Percentiles rank a stretch among this genome's conserved stretches.
Evolutionary conservation across 2,797 vertebrate species (phyloP).

Genomic region (Toxotes lorentzi): DNA sequence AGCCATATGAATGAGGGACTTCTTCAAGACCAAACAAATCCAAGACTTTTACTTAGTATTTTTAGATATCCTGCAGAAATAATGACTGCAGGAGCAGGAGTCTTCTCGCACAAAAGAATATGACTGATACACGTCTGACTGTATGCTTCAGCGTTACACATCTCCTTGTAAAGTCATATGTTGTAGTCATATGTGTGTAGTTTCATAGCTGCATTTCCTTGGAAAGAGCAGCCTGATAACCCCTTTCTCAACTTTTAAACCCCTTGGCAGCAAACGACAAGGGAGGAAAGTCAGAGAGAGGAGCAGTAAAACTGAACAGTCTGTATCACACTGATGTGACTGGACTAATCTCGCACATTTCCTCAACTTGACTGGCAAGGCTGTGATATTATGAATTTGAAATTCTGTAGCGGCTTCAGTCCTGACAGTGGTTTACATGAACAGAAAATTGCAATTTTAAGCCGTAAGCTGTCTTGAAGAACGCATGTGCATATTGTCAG

Average conservation of each 20-base stretch:
- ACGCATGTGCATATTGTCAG: background rate
- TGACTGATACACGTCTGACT: background rate
- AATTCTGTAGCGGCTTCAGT: background rate
- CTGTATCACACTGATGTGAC: background rate
- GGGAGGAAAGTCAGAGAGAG: background rate
- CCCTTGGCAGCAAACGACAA: slow-evolving; percentile 10
- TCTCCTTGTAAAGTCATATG: background rate
- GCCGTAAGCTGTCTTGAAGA: background rate
- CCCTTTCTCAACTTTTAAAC: slow-evolving; percentile 11
- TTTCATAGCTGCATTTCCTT: slow-evolving; percentile 7
- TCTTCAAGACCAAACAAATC: background rate
- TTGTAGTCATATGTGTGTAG: background rate
- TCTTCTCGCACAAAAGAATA: background rate
- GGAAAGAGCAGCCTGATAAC: slow-evolving; percentile 10
- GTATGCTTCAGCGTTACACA: background rate
- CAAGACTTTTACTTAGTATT: background rate
- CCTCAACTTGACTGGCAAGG: background rate
- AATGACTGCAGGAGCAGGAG: background rate
- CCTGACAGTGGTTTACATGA: background rate
- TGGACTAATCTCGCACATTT: background rate
- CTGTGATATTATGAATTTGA: slow-evolving; percentile 12
- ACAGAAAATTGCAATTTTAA: slow-evolving; percentile 15
- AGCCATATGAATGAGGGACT: background rate
- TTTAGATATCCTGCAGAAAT: background rate
- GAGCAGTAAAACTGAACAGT: slow-evolving; percentile 1